These are phyloP conservation scores for Arnoldichthys spilopterus DNA, from an alignment of 2,797 vertebrate species.

Conservation along the genomic window DNA sequence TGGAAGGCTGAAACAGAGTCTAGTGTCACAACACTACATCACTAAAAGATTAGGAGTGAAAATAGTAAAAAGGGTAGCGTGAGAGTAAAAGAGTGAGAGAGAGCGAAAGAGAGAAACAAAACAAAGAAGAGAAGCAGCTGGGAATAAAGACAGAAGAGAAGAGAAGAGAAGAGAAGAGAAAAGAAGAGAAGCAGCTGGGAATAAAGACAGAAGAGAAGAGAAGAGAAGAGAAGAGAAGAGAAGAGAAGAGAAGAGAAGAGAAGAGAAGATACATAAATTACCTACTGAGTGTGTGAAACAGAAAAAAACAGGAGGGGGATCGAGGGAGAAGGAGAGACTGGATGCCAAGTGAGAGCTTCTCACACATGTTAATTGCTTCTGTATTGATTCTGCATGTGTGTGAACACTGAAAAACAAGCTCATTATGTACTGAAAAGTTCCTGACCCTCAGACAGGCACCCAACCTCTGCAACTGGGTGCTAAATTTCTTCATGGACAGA, in stretches of 20 bases:
- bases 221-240: not conserved
- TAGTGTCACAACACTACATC: conserved; percentile 39
- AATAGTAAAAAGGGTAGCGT: conserved; percentile 37
- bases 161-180: not conserved
- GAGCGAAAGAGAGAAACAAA: conserved; percentile 20
- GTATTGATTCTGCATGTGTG: conserved; percentile 17
- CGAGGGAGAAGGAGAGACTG: conserved; percentile 6
- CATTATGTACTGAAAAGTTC: no score
- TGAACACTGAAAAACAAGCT: no score
- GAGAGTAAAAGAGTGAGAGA: conserved; percentile 48
- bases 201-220: not conserved
- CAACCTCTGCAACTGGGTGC: no score
- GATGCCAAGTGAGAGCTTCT: conserved; percentile 42
- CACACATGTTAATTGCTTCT: conserved; percentile 77
- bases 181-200: not conserved
- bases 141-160: not conserved
- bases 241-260: not conserved
- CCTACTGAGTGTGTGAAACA: conserved; percentile 35
- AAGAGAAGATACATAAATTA: not conserved
- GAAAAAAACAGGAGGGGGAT: conserved; percentile 50
- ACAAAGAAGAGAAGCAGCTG: not conserved
- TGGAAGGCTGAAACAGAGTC: conserved; percentile 34
- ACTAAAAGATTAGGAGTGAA: conserved; percentile 29
- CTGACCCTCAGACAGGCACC: no score
- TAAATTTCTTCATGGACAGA: no score